These are phyloP conservation scores for Pseudomyrmex sp. DNA, from an alignment of 1,140 invertebrate species.

Conservation along the genomic window DNA sequence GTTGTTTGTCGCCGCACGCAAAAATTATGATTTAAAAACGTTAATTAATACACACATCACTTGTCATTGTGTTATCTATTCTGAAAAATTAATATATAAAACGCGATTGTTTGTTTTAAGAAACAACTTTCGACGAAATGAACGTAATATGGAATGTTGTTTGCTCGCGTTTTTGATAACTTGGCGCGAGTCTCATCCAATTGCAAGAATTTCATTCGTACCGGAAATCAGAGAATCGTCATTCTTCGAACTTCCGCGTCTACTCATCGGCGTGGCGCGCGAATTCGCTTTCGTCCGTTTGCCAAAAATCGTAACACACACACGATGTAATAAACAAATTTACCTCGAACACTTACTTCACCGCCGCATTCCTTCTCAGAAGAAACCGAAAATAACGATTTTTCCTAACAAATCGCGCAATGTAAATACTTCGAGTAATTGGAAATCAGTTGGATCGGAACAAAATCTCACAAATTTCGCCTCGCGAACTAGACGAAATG, in stretches of 20 bases:
- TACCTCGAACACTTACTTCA: too few relatives aligned
- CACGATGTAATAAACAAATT: background rate
- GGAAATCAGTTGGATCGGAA: background rate
- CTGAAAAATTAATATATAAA: too few relatives aligned
- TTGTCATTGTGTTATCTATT: background rate
- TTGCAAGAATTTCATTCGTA: background rate
- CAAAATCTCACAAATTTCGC: too few relatives aligned
- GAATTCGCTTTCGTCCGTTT: conserved; percentile 33
- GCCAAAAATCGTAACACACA: conserved; percentile 45
- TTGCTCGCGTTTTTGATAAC: background rate
- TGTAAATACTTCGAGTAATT: background rate
- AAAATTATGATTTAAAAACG: background rate
- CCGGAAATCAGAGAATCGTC: conserved; percentile 15
- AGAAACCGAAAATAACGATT: background rate
- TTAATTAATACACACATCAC: conserved; percentile 5
- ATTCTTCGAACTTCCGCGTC: background rate
- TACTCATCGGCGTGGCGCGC: background rate
- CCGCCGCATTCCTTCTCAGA: background rate
- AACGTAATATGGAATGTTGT: background rate
- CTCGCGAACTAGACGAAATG: background rate
- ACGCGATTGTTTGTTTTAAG: too few relatives aligned
- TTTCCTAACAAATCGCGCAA: background rate
- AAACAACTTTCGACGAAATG: background rate
- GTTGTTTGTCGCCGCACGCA: background rate
- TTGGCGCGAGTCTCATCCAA: background rate